A percentile compares a stretch with the other conserved stretches of the same genome.
These are phyloP conservation scores for Podiceps cristatus DNA, from an alignment of 2,113 vertebrate species.

Conservation along the genomic window DNA sequence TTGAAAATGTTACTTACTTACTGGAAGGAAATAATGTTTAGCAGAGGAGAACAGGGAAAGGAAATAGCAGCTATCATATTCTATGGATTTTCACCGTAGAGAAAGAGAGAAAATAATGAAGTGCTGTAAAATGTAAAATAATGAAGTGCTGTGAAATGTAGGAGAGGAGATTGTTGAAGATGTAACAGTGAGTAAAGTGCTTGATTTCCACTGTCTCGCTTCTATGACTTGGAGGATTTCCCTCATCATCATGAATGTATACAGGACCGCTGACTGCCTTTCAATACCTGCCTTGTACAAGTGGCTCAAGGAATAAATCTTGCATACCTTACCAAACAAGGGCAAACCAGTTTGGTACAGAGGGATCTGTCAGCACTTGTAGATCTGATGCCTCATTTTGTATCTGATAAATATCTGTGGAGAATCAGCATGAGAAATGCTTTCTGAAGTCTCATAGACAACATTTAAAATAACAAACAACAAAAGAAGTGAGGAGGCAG, in stretches of 20 bases:
- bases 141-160: not conserved
- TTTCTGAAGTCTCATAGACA: not conserved
- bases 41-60: not conserved
- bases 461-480: not conserved
- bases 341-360: not conserved
- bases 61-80: not conserved
- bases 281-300: not conserved
- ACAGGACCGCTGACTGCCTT: not conserved
- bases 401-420: not conserved
- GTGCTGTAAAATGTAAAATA: too few relatives aligned
- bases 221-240: not conserved
- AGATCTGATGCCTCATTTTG: not conserved
- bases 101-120: not conserved
- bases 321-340: not conserved
- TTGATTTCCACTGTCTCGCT: not conserved
- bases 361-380: not conserved
- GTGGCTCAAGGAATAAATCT: not conserved
- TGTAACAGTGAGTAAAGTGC: not conserved
- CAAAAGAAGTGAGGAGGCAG: not conserved
- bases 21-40: not conserved
- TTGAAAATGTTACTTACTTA: not conserved
- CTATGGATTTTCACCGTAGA: not conserved
- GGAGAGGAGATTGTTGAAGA: not conserved
- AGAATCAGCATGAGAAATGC: not conserved
- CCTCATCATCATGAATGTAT: not conserved